Base-by-base conservation (phyloP, 1,140 invertebrate genomes). In the Drepana arcuata region DNA sequence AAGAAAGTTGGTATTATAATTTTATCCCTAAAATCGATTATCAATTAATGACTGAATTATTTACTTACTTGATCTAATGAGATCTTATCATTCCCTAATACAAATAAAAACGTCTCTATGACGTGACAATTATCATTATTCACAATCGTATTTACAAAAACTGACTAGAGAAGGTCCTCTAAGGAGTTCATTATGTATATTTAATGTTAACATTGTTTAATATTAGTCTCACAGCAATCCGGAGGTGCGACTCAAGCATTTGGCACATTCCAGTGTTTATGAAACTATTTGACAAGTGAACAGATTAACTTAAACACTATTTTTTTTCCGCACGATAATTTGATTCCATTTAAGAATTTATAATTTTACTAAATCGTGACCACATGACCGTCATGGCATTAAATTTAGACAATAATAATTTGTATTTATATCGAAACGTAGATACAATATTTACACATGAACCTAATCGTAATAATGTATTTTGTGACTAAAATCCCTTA, bases 41-140 rank as follows among this genome's bases (percentile, higher is more conserved):
- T 75, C 60, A 73, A 75, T 78, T 79, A 77, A 74, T 73, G 74
- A 75, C 66, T 74, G 72, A 78, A 64, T 65, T 64, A 65, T 71
- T 77, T 77, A 62, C 71, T 79, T 82, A 82, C 66, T 51, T 51
- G 66, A 75, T 69, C 73, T 82, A 82, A 67, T 78, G 78, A 82
- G 78, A 82, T 82, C 78, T 60, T 48, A 45, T 67, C 79, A 81
- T 75, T 74, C 48, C 44, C 73, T 81, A 81, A 57, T 70, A 65
- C 65, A 77, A 77, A 74, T 75, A 75, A 70, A 69, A 67, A 63
- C 75, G 75, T 68, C 73, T 34, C 48, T 60, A 56, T 53, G 74
- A 77, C 73, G 72, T 50, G 62, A 64, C 68, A 70, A 72, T 63
- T 75, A 79, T 64, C 40, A 41, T 46, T 79, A 82, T 79, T 79